These are phyloP conservation scores for Chironex yamaguchii DNA, from an alignment of 30 jellyfish, hydroid and myxozoan species.

Conservation along the genomic window DNA sequence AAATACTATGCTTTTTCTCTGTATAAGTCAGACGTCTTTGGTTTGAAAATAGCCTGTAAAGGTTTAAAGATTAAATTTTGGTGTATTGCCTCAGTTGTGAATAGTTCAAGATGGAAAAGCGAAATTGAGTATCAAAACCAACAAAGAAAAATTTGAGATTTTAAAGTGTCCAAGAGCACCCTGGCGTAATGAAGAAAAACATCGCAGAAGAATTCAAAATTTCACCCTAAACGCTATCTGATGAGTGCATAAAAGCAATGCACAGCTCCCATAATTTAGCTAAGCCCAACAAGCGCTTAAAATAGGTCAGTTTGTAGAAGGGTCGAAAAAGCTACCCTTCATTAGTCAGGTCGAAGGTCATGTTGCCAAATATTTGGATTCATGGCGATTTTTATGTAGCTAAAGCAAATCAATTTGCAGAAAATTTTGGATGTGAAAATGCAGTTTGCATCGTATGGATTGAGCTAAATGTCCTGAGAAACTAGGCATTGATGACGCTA, in stretches of 20 bases:
- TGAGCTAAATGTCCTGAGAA: too few species aligned
- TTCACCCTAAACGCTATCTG: constrained; percentile 2
- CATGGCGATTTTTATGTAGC: too few species aligned
- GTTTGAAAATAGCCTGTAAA: background rate
- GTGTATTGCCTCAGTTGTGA: background rate
- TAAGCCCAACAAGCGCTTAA: constrained; percentile 25
- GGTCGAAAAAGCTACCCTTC: too few species aligned
- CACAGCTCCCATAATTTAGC: constrained; percentile 5
- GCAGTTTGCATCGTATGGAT: too few species aligned
- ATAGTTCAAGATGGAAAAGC: background rate
- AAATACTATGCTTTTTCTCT: background rate
- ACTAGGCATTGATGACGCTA: too few species aligned
- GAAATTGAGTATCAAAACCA: background rate
- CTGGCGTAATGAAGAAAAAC: background rate
- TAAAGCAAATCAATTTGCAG: too few species aligned
- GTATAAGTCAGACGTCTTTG: background rate
- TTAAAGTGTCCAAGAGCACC: background rate
- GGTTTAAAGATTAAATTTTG: background rate
- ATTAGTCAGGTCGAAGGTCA: too few species aligned
- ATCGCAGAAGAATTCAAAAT: background rate
- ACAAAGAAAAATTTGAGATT: background rate
- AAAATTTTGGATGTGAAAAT: too few species aligned
- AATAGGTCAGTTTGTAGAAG: too few species aligned
- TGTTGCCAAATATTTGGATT: too few species aligned
- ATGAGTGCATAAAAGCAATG: background rate